Conservation (phyloP, 1,140 invertebrate genomes). For the Aphaenogaster ashmeadi region DNA sequence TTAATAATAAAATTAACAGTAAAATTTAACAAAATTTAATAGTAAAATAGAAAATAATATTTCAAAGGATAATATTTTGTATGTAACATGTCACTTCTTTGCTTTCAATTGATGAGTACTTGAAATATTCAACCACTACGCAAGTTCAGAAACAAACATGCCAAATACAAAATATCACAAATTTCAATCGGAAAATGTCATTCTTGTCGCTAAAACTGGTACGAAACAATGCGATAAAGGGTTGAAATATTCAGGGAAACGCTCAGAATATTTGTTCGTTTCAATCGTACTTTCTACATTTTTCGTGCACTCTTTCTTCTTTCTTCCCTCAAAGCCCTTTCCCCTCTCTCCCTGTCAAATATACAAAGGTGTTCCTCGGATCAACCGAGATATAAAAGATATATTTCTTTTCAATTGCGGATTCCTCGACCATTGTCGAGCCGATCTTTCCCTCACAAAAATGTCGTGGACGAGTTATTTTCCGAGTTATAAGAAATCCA, state of each 20-base stretch:
- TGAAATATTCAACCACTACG: not conserved
- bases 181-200: conserved; percentile 31
- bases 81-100: not conserved
- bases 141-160: not conserved
- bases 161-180: not conserved
- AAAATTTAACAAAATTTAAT: not conserved
- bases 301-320: not conserved
- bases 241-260: conserved; percentile 21
- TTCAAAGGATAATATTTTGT: not conserved
- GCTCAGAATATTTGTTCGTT: conserved; percentile 8
- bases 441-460: conserved; percentile 27
- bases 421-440: conserved; percentile 39
- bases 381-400: conserved; percentile 37
- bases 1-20: not conserved
- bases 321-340: not conserved
- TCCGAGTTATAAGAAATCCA: conserved; percentile 4
- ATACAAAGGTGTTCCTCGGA: conserved; percentile 26
- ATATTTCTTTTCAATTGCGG: conserved; percentile 33
- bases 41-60: not conserved
- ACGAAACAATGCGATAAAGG: not conserved
- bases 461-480: conserved; percentile 4
- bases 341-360: not conserved
- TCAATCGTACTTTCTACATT: not conserved
- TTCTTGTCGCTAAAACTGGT: not conserved
- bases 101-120: not conserved